phyloP scores from a whole-genome alignment of 2,113 vertebrate genomes.

The Ptychochromis oligacanthus region DNA sequence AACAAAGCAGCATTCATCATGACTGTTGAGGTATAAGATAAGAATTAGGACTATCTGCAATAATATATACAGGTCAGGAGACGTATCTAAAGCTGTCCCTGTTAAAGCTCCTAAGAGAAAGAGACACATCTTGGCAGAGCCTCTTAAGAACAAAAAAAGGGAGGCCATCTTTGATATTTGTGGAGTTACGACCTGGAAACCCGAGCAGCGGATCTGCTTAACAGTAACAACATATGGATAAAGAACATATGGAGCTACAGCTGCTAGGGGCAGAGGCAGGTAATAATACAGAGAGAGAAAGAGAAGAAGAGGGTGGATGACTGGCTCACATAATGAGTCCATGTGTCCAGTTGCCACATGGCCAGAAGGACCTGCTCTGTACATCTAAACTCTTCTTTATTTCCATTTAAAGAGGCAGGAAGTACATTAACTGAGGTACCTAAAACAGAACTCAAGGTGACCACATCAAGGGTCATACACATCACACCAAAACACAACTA shows the following conservation, averaged over 20 bases:
- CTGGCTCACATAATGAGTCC: slow-evolving; percentile 31
- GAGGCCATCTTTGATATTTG: neutral
- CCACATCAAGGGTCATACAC: neutral
- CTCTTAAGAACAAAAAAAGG: neutral
- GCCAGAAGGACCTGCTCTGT: slow-evolving; percentile 1
- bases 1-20: neutral
- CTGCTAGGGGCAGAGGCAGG: slow-evolving; percentile 17
- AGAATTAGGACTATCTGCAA: neutral
- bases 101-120: neutral
- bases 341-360: slow-evolving; percentile 27
- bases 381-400: neutral
- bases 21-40: neutral
- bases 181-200: slow-evolving; percentile 10
- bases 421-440: neutral
- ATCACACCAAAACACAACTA: neutral
- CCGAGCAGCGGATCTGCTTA: slow-evolving; percentile 1
- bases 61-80: neutral
- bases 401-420: neutral
- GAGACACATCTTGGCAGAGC: slow-evolving; percentile 4
- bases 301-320: neutral
- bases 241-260: slow-evolving; percentile 35
- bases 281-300: neutral
- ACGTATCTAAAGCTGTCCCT: neutral
- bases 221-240: slow-evolving; percentile 10
- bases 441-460: neutral